A percentile compares a stretch with the other conserved stretches of the same genome.
Conservation (phyloP, 2,113 vertebrate species). For the Empidonax traillii region DNA sequence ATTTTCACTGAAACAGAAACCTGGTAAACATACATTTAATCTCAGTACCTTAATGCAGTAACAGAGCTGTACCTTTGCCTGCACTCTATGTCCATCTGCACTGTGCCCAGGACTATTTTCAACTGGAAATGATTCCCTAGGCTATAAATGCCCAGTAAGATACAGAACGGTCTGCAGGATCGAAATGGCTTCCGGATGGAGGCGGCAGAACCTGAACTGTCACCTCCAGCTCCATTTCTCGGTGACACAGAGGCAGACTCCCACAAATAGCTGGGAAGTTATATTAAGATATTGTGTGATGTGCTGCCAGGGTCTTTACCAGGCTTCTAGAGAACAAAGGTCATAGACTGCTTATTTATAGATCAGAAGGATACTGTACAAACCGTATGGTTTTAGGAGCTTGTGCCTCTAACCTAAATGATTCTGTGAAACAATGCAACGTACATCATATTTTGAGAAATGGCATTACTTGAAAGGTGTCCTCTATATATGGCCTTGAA, state of each 20-base stretch:
- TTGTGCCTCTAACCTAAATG: neutral
- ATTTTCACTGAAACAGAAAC: slow-evolving; percentile 15
- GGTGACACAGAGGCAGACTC: slow-evolving; percentile 31
- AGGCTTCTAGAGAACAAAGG: slow-evolving; percentile 36
- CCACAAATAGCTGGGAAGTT: slow-evolving; percentile 59
- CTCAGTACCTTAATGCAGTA: neutral
- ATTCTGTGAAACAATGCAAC: neutral
- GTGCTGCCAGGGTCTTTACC: slow-evolving; percentile 61
- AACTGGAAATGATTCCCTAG: neutral
- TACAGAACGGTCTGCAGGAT: neutral
- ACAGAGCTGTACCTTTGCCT: slow-evolving; percentile 1
- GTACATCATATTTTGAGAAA: neutral
- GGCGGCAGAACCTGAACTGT: slow-evolving; percentile 48
- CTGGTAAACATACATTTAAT: neutral
- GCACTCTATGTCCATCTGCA: neutral
- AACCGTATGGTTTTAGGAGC: neutral
- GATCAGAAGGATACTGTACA: slow-evolving; percentile 5
- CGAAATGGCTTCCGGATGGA: slow-evolving; percentile 56
- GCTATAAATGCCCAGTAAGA: slow-evolving; percentile 42
- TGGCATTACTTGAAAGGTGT: neutral
- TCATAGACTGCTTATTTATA: slow-evolving; percentile 52
- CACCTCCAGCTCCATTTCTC: slow-evolving; percentile 47
- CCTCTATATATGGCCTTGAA: neutral
- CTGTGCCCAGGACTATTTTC: neutral
- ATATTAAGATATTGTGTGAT: slow-evolving; percentile 57